Evolutionary conservation across 2,797 vertebrate species (phyloP).

Genomic region (Sebastes variabilis): DNA sequence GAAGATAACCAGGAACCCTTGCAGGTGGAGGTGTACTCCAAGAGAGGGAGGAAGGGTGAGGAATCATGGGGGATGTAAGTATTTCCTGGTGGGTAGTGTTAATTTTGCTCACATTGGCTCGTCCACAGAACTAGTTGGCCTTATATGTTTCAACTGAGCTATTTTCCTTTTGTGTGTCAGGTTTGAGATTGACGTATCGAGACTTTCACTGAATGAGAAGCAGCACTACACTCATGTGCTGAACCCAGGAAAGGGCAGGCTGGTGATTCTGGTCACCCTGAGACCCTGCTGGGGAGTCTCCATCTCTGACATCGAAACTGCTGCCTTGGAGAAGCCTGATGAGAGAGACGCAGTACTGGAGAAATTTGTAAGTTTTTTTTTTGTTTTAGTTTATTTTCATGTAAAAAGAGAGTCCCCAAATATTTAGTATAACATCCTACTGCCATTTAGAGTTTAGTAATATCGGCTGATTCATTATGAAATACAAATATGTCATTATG

Average conservation of each 20-base stretch:
- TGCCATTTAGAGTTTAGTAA: neutral
- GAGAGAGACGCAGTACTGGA: constrained; percentile 82
- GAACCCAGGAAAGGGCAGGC: constrained; percentile 84
- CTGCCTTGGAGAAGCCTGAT: constrained; percentile 84
- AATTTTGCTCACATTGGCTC: constrained; percentile 45
- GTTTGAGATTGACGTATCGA: constrained; percentile 88
- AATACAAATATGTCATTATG: neutral
- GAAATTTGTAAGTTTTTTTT: constrained; percentile 87
- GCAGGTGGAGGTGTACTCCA: constrained; percentile 92
- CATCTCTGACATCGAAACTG: constrained; percentile 86
- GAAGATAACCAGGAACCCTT: constrained; percentile 93
- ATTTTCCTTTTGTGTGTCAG: constrained; percentile 74
- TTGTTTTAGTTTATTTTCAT: neutral
- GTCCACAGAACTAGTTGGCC: constrained; percentile 21
- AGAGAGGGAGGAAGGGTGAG: constrained; percentile 90
- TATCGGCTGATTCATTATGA: neutral
- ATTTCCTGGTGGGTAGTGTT: constrained; percentile 39
- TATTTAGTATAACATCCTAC: neutral
- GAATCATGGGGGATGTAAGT: constrained; percentile 96
- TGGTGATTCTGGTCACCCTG: constrained; percentile 88
- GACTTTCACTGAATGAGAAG: constrained; percentile 81
- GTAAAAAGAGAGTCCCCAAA: neutral
- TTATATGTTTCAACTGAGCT: constrained; percentile 32
- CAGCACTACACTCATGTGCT: constrained; percentile 87
- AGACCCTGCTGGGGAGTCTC: constrained; percentile 88